Evolutionary conservation across 2,113 vertebrate genomes (phyloP).

Genomic region (Saccopteryx leptura): DNA sequence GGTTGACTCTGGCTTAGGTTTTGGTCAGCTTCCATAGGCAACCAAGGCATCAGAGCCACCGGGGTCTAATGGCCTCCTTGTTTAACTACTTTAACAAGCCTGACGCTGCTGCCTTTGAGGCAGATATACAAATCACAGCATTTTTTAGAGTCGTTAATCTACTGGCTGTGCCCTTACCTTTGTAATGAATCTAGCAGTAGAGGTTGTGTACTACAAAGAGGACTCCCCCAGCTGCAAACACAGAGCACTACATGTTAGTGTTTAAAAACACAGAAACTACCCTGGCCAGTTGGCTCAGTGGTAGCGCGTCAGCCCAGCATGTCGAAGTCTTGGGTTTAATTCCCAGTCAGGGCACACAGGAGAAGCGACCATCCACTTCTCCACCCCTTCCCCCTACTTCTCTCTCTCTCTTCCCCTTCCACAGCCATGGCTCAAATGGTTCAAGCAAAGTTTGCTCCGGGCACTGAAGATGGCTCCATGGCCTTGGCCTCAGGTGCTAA

Average conservation of each 20-base stretch:
- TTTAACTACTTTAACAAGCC: not conserved
- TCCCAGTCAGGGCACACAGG: too few relatives aligned
- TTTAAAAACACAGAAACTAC: not conserved
- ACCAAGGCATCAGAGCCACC: not conserved
- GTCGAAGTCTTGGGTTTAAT: too few relatives aligned
- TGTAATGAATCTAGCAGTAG: not conserved
- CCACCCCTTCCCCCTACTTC: too few relatives aligned
- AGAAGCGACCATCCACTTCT: too few relatives aligned
- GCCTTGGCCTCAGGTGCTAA: too few relatives aligned
- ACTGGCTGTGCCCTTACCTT: not conserved
- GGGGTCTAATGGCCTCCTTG: not conserved
- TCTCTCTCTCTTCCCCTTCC: too few relatives aligned
- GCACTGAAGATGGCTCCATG: too few relatives aligned
- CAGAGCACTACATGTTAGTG: not conserved
- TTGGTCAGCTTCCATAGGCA: not conserved
- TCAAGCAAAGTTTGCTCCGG: too few relatives aligned
- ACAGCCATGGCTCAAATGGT: too few relatives aligned
- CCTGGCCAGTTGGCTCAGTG: too few relatives aligned
- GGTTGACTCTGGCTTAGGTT: not conserved
- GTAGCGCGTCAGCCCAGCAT: too few relatives aligned
- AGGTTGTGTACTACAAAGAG: not conserved
- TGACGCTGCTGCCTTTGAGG: slow-evolving; percentile 30
- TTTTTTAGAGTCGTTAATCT: not conserved
- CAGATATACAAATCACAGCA: slow-evolving; percentile 57
- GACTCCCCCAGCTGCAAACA: not conserved